Percentiles rank a stretch among this genome's conserved stretches.
phyloP scores from a whole-genome alignment of 1,140 invertebrate genomes.

The Phortica variegata region DNA sequence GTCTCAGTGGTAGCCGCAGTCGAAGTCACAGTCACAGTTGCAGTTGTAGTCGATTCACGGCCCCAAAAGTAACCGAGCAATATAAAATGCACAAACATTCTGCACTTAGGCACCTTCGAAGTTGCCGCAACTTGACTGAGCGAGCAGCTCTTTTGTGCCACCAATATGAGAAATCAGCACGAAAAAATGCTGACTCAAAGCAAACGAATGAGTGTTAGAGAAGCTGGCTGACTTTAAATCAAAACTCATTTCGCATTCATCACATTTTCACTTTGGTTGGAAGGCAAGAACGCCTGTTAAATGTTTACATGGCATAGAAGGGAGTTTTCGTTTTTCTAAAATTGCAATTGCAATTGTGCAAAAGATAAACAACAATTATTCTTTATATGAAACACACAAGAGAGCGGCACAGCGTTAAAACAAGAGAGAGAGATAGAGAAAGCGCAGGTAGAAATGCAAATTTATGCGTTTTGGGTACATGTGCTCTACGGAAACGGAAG shows the following conservation, averaged over 20 bases:
- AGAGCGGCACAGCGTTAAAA: background rate
- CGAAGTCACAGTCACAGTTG: too few species aligned
- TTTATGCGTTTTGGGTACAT: too few species aligned
- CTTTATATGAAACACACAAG: slow-evolving; percentile 26
- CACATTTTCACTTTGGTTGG: slow-evolving; percentile 42
- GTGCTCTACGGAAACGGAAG: too few species aligned
- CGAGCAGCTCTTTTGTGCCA: slow-evolving; percentile 6
- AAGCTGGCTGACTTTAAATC: slow-evolving; percentile 26
- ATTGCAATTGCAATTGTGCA: slow-evolving; percentile 53
- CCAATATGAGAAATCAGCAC: slow-evolving; percentile 3
- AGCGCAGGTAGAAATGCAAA: too few species aligned
- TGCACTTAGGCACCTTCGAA: slow-evolving; percentile 3
- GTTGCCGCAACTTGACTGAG: background rate
- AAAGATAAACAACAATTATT: slow-evolving; percentile 54
- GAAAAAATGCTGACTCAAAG: slow-evolving; percentile 1
- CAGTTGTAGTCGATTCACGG: too few species aligned
- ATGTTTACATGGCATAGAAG: background rate
- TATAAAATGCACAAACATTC: slow-evolving; percentile 48
- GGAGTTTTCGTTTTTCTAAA: slow-evolving; percentile 32
- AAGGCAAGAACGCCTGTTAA: slow-evolving; percentile 8
- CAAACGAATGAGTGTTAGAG: background rate
- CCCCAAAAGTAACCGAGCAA: too few species aligned
- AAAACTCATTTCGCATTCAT: slow-evolving; percentile 54
- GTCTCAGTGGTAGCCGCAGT: slow-evolving; percentile 22
- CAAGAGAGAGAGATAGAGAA: too few species aligned